Base-by-base conservation (phyloP, 2,113 vertebrate genomes). In the Psephotus haematonotus region DNA sequence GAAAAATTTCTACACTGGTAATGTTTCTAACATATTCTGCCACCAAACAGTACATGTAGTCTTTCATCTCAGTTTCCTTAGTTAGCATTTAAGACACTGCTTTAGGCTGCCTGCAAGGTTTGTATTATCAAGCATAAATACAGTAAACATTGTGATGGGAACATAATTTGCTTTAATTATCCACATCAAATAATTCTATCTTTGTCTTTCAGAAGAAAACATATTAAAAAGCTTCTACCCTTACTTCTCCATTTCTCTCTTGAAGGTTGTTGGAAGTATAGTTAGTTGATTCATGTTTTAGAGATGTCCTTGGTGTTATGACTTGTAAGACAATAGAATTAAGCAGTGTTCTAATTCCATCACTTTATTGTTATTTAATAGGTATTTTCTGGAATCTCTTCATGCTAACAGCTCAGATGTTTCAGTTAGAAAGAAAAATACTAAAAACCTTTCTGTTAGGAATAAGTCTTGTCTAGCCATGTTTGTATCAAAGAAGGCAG, bases 121-220 rank as follows among this genome's bases (percentile, higher is more conserved):
- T 93, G 23, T 49, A 46, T 49, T 94, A 67, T 82, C 52, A 85
- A 57, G 64, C 29, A 17, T 27, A 87, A 80, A 91, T 77, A 88
- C 47, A 62, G 70, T 91, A 90, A 96, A 95, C 37, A 97, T 24
- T 68, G 44, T n/a, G 16, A 87, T 86, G 25, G 88, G 87, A 96
- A 84, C 8, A 89, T 55, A 3, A 71, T 90, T 95, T 81, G 14
- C 72, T 94, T 95, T 95, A 96, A 94, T 96, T 97, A 96, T 60
- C 47, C 35, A 74, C 49, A 75, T 82, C 28, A 92, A 65, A 90
- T 33, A 90, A 93, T 82, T 80, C 8, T 62, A 85, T 23, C 9
- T 10, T 41, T 37, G 14, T 91, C 18, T 82, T 59, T 67, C 29
- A 60, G 57, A 92, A 95, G 75, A 79, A 89, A 96, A 80, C 17